These are phyloP conservation scores for Druon quercuslanigerum DNA, from an alignment of 1,140 invertebrate species.

Conservation along the genomic window DNA sequence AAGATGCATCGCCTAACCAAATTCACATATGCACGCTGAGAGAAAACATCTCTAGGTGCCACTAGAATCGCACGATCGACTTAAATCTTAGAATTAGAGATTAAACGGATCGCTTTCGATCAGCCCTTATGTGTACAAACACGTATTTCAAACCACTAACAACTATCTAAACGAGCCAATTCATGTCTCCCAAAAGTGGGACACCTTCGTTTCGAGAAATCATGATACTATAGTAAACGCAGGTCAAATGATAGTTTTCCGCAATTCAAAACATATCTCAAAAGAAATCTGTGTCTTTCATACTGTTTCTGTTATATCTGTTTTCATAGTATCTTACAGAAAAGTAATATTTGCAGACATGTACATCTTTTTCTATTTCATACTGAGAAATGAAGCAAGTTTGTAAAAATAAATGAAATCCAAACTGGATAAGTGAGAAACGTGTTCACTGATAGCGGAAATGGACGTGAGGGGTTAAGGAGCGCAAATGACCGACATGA, in stretches of 20 bases:
- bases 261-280: no score
- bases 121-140: slow-evolving; percentile 13
- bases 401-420: no score
- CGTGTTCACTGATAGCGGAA: slow-evolving; percentile 20
- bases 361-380: slow-evolving; percentile 16
- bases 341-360: neutral
- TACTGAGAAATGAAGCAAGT: no score
- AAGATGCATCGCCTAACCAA: slow-evolving; percentile 43
- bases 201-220: neutral
- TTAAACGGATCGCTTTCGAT: slow-evolving; percentile 28
- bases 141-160: neutral
- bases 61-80: slow-evolving; percentile 5
- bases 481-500: slow-evolving; percentile 12
- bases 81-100: slow-evolving; percentile 33
- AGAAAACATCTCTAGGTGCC: slow-evolving; percentile 37
- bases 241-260: no score
- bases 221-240: neutral
- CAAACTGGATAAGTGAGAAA: neutral
- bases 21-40: neutral
- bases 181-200: neutral
- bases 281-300: neutral
- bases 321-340: slow-evolving; percentile 37
- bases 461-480: slow-evolving; percentile 1
- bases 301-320: slow-evolving; percentile 12
- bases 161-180: slow-evolving; percentile 7